A percentile compares a stretch with the other conserved stretches of the same genome.
Conservation (phyloP, 2,113 vertebrate species). For the Xiphophorus hellerii region DNA sequence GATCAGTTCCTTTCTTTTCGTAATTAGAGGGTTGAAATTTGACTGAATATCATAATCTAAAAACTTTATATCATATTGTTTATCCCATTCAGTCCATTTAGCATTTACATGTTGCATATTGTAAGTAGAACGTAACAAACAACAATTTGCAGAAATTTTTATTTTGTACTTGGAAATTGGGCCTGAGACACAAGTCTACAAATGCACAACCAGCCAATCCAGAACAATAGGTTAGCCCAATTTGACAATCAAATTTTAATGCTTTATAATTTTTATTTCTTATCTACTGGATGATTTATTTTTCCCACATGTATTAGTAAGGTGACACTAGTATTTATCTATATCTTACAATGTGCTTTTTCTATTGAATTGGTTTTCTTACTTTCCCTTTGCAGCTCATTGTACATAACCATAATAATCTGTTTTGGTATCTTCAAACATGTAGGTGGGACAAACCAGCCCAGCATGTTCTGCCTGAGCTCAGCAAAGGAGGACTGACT, state of each 20-base stretch:
- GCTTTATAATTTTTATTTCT: no score
- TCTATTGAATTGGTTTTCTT: background rate
- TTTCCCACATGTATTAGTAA: no score
- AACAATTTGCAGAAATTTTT: no score
- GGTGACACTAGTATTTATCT: no score
- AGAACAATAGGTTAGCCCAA: background rate
- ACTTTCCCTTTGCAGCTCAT: background rate
- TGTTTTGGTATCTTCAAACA: slow-evolving; percentile 21
- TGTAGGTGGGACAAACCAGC: slow-evolving; percentile 85
- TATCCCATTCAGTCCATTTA: no score
- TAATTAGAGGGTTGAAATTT: background rate
- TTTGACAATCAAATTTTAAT: background rate
- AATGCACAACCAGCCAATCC: background rate
- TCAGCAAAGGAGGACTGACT: slow-evolving; percentile 72
- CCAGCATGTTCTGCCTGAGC: slow-evolving; percentile 75
- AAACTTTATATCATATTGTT: no score
- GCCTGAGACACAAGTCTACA: no score
- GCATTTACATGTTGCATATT: no score
- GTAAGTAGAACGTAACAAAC: no score
- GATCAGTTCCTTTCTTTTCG: background rate
- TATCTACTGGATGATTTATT: no score
- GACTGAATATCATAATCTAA: no score
- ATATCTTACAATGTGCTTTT: background rate
- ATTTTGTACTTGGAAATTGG: no score
- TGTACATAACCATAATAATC: background rate